Percentiles rank a stretch among this genome's conserved stretches.
Evolutionary conservation across 30 jellyfish, hydroid and myxozoan genomes (phyloP).

Genomic region (Sanderia malayensis): DNA sequence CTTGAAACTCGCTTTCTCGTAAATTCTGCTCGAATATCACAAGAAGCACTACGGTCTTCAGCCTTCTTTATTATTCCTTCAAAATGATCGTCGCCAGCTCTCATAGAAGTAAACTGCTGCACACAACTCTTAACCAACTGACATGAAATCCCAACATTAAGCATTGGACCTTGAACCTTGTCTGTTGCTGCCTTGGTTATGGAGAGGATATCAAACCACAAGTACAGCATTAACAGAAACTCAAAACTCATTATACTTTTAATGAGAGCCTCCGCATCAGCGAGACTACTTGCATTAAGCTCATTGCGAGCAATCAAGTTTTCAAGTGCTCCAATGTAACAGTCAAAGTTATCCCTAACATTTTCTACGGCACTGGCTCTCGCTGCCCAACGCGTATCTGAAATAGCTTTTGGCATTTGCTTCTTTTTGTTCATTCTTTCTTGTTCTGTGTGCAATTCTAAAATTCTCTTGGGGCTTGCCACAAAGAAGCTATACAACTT

Average conservation of each 20-base stretch:
- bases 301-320: conserved; percentile 28
- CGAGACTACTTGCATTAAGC: conserved; percentile 27
- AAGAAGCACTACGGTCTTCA: conserved; percentile 9
- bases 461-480: conserved; percentile 34
- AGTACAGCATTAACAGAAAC: conserved; percentile 16
- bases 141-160: conserved; percentile 28
- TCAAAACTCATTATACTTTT: conserved; percentile 29
- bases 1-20: conserved; percentile 23
- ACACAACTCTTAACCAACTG: conserved; percentile 22
- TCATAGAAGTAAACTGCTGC: conserved; percentile 27
- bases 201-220: conserved; percentile 27
- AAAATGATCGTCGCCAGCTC: conserved; percentile 27
- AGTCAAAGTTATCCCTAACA: conserved; percentile 20
- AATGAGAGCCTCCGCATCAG: conserved; percentile 27
- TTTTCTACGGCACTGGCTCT: conserved; percentile 38
- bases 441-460: conserved; percentile 18
- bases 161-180: conserved; percentile 57
- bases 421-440: conserved; percentile 18
- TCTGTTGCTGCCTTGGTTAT: conserved; percentile 57
- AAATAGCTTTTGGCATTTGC: conserved; percentile 38
- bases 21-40: conserved; percentile 23
- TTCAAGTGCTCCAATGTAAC: conserved; percentile 32
- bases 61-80: conserved; percentile 4
- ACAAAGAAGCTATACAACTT: conserved; percentile 21
- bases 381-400: conserved; percentile 32